Evolutionary conservation across 2,797 vertebrate species (phyloP), one percentile per base, ranked within the genome.

Genomic region (Cryptoblepharus egeriae): DNA sequence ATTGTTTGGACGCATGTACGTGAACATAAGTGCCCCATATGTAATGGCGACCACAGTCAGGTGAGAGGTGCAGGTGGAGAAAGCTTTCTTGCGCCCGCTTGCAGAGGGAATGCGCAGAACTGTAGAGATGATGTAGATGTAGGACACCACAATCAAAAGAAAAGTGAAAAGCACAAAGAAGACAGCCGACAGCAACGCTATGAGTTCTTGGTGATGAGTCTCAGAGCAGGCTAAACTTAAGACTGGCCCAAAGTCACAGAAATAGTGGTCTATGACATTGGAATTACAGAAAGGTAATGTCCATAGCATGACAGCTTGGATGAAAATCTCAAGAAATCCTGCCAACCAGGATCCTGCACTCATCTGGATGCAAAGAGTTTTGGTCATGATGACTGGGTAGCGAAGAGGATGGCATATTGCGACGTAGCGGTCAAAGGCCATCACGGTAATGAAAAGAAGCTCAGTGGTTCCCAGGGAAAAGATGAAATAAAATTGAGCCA

Each of bases 61-160:
- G 16, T 92, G 91, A n/a, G 92, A 93, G 2, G 86, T 89, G 0
- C 90, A 93, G 0, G 92, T 92, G 42, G 91, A 93, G 64, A 93
- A 93, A 3, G 91, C 88, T 32, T 92, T 93, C 64, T 85, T 87
- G 28, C 86, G 89, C 32, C 91, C 88, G 30, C 55, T 85, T 45
- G 85, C 52, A 75, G 90, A 91, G 2, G 88, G 88, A 24, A 92
- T 84, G 61, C 71, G 88, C 70, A 92, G 49, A 60, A 93, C 88
- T 42, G 91, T 87, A 20, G 42, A 75, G 26, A 90, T 77, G 26
- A 93, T 93, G 70, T 79, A 90, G 28, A 84, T 30, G 45, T 93
- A 93, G 16, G 91, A 91, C 2, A 90, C 69, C 78, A 91, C 83
- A 9, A 86, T 89, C 67, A 88, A 88, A 28, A 91, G 63, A 35